These are phyloP conservation scores for Ectropis grisescens DNA, from an alignment of 1,140 invertebrate genomes.

Conservation along the genomic window DNA sequence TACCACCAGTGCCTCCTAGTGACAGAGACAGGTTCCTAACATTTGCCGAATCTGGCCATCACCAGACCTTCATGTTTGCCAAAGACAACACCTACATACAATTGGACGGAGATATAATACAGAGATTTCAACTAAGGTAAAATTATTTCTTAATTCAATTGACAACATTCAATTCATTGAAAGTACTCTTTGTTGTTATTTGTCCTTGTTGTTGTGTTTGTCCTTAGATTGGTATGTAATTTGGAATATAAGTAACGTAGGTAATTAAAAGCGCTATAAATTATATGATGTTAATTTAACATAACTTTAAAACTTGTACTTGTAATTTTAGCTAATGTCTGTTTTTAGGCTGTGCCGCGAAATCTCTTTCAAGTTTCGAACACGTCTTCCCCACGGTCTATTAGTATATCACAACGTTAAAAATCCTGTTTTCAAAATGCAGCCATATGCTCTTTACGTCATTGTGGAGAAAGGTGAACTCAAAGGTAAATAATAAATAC, in stretches of 20 bases:
- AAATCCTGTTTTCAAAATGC: slow-evolving; percentile 81
- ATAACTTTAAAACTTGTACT: too few relatives aligned
- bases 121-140: slow-evolving; percentile 87
- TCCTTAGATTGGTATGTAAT: neutral
- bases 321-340: too few relatives aligned
- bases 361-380: slow-evolving; percentile 90
- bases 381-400: slow-evolving; percentile 86
- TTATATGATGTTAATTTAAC: too few relatives aligned
- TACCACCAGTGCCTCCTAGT: slow-evolving; percentile 77
- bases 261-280: too few relatives aligned
- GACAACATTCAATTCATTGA: too few relatives aligned
- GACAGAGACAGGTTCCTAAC: slow-evolving; percentile 82
- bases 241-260: too few relatives aligned
- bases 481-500: slow-evolving; percentile 67
- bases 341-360: slow-evolving; percentile 82
- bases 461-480: slow-evolving; percentile 91
- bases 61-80: slow-evolving; percentile 88
- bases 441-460: slow-evolving; percentile 88
- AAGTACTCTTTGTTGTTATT: too few relatives aligned
- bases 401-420: slow-evolving; percentile 92
- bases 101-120: slow-evolving; percentile 86
- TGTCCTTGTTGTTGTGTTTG: too few relatives aligned
- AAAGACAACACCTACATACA: slow-evolving; percentile 90
- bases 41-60: slow-evolving; percentile 84
- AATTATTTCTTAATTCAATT: too few relatives aligned